Evolutionary conservation across 1,140 invertebrate genomes (phyloP).

Genomic region (Neodiprion fabricii): DNA sequence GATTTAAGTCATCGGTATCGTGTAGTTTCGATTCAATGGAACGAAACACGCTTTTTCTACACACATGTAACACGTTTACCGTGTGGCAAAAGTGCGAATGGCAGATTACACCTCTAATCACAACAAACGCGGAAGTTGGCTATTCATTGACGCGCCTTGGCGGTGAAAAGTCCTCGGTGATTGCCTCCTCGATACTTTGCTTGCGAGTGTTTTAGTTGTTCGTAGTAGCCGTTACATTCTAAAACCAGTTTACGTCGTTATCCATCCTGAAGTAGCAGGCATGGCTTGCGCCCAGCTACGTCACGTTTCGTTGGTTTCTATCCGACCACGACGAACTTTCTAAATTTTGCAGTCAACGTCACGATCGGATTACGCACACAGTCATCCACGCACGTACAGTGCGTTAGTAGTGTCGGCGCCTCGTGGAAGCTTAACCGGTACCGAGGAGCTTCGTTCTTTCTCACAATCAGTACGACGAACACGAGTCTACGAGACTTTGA

Average conservation of each 20-base stretch:
- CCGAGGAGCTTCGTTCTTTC: neutral
- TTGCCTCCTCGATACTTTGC: too few relatives aligned
- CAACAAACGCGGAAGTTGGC: too few relatives aligned
- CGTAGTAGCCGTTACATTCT: neutral
- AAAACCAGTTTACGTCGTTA: neutral
- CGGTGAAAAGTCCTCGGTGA: too few relatives aligned
- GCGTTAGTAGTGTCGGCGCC: neutral
- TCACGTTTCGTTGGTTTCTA: neutral
- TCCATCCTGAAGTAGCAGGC: neutral
- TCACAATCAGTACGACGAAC: neutral
- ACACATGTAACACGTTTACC: too few relatives aligned
- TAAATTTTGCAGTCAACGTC: slow-evolving; percentile 3
- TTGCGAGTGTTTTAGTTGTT: too few relatives aligned
- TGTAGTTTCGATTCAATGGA: too few relatives aligned
- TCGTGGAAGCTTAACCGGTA: neutral
- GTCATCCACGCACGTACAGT: too few relatives aligned
- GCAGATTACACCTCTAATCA: too few relatives aligned
- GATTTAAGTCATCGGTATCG: too few relatives aligned
- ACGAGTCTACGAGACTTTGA: neutral
- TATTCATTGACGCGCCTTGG: too few relatives aligned
- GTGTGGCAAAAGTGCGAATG: too few relatives aligned
- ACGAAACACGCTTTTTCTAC: too few relatives aligned
- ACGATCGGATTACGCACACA: neutral
- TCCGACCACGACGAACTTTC: neutral
- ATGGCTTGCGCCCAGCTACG: neutral